These are phyloP conservation scores for Neotoma lepida DNA, from an alignment of 2,113 vertebrate genomes.

Conservation along the genomic window DNA sequence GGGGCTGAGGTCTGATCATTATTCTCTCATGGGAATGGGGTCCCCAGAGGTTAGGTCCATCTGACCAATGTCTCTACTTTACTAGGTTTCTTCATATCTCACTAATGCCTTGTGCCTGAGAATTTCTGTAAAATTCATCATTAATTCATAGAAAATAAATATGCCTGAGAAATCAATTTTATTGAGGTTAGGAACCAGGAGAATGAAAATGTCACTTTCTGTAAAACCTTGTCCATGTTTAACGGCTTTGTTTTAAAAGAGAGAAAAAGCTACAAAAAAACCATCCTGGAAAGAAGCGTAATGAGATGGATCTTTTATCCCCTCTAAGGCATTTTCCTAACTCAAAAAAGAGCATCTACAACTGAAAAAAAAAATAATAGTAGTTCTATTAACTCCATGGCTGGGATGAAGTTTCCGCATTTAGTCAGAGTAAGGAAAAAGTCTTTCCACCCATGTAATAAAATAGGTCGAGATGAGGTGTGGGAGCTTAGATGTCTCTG, in stretches of 20 bases:
- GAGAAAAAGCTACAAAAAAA: background rate
- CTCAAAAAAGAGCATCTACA: background rate
- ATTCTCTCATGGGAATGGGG: accelerated
- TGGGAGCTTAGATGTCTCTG: background rate
- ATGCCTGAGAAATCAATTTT: background rate
- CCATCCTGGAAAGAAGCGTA: background rate
- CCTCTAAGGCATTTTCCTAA: background rate
- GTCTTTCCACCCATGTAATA: background rate
- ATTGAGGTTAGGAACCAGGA: background rate
- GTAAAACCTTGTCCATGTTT: background rate
- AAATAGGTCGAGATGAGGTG: background rate
- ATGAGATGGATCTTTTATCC: background rate
- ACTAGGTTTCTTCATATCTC: background rate
- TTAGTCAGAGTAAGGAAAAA: background rate
- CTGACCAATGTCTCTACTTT: background rate
- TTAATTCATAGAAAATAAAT: background rate
- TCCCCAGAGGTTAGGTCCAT: accelerated
- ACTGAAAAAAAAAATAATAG: background rate
- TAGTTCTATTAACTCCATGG: accelerated
- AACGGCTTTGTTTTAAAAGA: background rate
- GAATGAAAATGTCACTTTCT: background rate
- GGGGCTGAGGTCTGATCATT: too few relatives aligned
- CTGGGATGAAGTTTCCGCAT: background rate
- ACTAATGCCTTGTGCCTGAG: background rate
- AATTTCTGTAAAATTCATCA: background rate